phyloP scores from a whole-genome alignment of 2,113 vertebrate species.

The Dasyornis broadbenti region DNA sequence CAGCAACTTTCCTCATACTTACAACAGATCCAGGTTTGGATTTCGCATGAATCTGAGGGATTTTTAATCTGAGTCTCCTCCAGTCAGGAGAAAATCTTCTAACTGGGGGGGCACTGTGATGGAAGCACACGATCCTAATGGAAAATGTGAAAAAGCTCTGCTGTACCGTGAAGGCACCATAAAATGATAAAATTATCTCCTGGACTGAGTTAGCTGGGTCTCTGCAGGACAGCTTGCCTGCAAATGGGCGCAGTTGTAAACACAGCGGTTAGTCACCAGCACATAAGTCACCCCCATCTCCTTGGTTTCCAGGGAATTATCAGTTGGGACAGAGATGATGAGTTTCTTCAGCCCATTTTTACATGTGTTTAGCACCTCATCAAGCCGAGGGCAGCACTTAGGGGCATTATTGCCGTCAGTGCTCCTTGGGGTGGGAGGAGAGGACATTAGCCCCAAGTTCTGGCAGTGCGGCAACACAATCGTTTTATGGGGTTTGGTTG shows the following conservation, averaged over 20 bases:
- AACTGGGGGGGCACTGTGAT: background rate
- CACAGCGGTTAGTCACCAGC: background rate
- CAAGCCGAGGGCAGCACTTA: background rate
- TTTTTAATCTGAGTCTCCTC: background rate
- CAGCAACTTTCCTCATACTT: background rate
- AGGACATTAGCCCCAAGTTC: background rate
- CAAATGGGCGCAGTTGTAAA: background rate
- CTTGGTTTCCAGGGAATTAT: slow-evolving; percentile 60
- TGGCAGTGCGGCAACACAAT: background rate
- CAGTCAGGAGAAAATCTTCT: background rate
- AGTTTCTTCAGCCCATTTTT: slow-evolving; percentile 27
- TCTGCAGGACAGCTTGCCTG: background rate
- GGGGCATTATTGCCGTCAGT: background rate
- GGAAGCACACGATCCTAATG: background rate
- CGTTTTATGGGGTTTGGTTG: background rate
- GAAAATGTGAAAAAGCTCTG: background rate
- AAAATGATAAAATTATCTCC: slow-evolving; percentile 9
- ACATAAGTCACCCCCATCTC: background rate
- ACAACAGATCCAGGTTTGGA: background rate
- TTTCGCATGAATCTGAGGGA: background rate
- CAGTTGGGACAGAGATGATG: background rate
- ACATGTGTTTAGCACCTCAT: background rate
- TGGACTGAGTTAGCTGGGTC: background rate
- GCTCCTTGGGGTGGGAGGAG: background rate
- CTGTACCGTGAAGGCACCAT: background rate